These are phyloP conservation scores for Oncorhynchus keta DNA, from an alignment of 2,113 vertebrate genomes.

Conservation along the genomic window DNA sequence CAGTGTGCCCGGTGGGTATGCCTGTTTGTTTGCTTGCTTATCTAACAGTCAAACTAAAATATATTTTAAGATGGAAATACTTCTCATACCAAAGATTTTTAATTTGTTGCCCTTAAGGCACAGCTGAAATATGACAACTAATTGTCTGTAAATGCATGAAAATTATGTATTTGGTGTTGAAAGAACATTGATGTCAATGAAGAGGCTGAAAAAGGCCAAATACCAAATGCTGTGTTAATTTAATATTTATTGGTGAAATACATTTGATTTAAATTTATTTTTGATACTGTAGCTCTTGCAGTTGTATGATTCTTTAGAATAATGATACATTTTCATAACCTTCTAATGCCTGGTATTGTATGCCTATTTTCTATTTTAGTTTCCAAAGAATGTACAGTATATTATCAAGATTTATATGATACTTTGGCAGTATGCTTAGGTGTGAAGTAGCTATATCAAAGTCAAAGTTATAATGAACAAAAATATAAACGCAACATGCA, in stretches of 20 bases:
- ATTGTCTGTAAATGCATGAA: background rate
- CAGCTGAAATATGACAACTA: background rate
- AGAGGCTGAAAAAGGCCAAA: background rate
- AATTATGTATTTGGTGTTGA: background rate
- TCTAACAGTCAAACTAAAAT: background rate
- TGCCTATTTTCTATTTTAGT: slow-evolving; percentile 37
- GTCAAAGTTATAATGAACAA: too few relatives aligned
- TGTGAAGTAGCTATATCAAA: background rate
- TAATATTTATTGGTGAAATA: slow-evolving; percentile 42
- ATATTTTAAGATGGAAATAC: slow-evolving; percentile 3
- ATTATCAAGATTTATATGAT: too few relatives aligned
- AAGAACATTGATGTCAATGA: background rate
- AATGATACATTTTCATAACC: too few relatives aligned
- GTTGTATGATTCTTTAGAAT: slow-evolving; percentile 17
- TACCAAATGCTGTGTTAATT: background rate
- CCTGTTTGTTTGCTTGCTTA: background rate
- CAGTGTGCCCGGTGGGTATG: too few relatives aligned
- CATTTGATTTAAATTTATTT: slow-evolving; percentile 48
- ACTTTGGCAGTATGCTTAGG: slow-evolving; percentile 20
- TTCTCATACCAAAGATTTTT: slow-evolving; percentile 42
- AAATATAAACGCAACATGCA: too few relatives aligned
- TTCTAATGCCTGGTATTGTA: slow-evolving; percentile 18
- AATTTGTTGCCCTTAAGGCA: background rate
- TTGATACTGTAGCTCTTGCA: slow-evolving; percentile 43
- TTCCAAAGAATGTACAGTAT: slow-evolving; percentile 3